Evolutionary conservation across 2,888 invertebrate genomes (phyloP).

Genomic region (Macrophya alboannulata): DNA sequence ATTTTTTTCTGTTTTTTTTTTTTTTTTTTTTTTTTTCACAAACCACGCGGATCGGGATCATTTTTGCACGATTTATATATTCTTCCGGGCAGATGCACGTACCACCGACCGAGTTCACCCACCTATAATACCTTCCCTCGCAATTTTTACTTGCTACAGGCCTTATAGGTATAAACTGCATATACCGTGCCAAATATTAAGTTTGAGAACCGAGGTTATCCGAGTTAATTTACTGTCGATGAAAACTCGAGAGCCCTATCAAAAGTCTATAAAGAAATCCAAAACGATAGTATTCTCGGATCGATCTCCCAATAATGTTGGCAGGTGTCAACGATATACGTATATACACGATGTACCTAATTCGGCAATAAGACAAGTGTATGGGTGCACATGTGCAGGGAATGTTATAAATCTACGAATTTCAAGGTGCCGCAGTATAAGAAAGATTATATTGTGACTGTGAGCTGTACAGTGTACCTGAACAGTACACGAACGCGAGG

Average conservation of each 20-base stretch:
- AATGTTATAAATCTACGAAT: no score
- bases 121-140: not conserved
- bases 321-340: no score
- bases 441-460: no score
- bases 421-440: no score
- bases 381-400: no score
- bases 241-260: no score
- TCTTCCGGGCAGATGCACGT: conserved; percentile 25
- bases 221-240: no score
- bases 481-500: not conserved
- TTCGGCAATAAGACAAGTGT: no score
- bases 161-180: not conserved
- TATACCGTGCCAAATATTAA: not conserved
- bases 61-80: conserved; percentile 12
- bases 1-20: not conserved
- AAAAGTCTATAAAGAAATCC: no score
- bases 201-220: not conserved
- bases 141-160: not conserved
- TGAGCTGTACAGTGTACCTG: not conserved
- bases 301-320: no score
- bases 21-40: not conserved
- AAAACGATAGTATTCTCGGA: no score
- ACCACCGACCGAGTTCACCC: not conserved
- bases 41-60: not conserved
- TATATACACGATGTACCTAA: no score